Evolutionary conservation across 2,113 vertebrate species (phyloP).

Genomic region (Porphyrio hochstetteri): DNA sequence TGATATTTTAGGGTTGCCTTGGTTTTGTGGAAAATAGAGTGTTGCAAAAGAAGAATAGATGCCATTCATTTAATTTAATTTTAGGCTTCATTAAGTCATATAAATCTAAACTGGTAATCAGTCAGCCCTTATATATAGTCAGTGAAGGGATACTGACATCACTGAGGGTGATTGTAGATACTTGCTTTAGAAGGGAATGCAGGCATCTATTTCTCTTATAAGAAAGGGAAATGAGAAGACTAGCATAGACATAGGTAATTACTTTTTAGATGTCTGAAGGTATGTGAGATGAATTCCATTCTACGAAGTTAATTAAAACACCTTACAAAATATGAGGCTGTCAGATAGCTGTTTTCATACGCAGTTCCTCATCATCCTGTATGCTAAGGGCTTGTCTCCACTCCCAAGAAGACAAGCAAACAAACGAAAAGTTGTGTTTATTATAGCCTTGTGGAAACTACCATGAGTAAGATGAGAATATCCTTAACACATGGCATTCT

Average conservation of each 20-base stretch:
- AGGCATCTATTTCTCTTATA: neutral
- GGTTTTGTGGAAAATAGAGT: neutral
- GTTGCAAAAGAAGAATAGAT: neutral
- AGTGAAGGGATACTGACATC: neutral
- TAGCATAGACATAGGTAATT: neutral
- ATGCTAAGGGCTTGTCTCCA: neutral
- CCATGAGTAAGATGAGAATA: neutral
- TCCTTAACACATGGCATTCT: neutral
- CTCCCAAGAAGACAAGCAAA: neutral
- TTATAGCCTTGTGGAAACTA: neutral
- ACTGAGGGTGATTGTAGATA: neutral
- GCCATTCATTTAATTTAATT: neutral
- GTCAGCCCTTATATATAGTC: neutral
- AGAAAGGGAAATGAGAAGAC: neutral
- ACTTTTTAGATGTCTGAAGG: conserved; percentile 4
- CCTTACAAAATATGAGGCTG: neutral
- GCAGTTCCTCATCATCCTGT: neutral
- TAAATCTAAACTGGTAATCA: neutral
- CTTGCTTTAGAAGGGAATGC: neutral
- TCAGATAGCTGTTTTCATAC: neutral
- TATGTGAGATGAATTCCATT: neutral
- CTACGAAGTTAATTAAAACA: conserved; percentile 42
- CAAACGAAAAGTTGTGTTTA: neutral
- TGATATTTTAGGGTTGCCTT: neutral
- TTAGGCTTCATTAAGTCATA: neutral